Percentiles rank a stretch among this genome's conserved stretches.
These are phyloP conservation scores for Xiphophorus maculatus DNA, from an alignment of 2,113 vertebrate species.

Conservation along the genomic window DNA sequence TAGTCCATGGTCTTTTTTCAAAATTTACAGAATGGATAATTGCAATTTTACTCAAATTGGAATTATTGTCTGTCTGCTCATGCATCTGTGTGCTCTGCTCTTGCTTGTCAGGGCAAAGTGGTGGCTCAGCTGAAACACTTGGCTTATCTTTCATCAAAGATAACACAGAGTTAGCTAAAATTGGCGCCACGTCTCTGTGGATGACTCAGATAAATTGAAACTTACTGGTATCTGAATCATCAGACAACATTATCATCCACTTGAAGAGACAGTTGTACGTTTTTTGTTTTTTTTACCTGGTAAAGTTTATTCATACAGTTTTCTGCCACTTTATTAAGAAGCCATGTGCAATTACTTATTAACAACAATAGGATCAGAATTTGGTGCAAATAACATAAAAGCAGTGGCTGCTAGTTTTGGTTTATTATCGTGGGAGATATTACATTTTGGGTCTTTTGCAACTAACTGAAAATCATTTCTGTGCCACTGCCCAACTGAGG, in stretches of 20 bases:
- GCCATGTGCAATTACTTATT: background rate
- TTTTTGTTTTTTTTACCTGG: background rate
- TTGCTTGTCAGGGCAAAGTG: background rate
- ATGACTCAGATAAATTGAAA: slow-evolving; percentile 10
- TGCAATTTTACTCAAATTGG: background rate
- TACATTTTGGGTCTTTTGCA: no score
- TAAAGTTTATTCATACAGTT: no score
- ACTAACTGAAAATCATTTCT: no score
- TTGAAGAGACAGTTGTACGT: no score
- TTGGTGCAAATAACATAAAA: background rate
- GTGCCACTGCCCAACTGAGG: no score
- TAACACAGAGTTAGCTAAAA: background rate
- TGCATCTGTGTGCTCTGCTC: background rate
- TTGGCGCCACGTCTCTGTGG: background rate
- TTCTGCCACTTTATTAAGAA: background rate
- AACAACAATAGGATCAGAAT: background rate
- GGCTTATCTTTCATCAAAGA: background rate
- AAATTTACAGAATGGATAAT: background rate
- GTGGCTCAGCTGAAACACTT: background rate
- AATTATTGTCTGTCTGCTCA: background rate
- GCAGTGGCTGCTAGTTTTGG: no score
- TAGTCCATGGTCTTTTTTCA: no score
- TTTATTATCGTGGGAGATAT: no score
- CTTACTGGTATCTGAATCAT: background rate
- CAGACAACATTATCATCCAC: background rate